Percentiles rank a stretch among this genome's conserved stretches.
Evolutionary conservation across 2,113 vertebrate species (phyloP).

Genomic region (Prinia subflava): DNA sequence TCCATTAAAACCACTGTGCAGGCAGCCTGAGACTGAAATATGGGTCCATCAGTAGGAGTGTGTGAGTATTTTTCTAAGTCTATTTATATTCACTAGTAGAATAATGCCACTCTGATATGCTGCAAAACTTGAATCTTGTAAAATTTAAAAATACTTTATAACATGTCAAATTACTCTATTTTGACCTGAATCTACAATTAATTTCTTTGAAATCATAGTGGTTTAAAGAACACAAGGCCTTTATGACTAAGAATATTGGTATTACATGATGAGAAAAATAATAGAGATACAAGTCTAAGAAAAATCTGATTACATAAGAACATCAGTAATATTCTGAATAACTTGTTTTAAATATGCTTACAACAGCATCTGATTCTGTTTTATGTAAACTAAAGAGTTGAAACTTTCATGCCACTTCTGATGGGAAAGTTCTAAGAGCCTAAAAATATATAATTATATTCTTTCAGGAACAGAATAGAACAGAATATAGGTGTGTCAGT

Average conservation of each 20-base stretch:
- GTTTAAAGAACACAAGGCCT: background rate
- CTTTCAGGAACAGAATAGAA: background rate
- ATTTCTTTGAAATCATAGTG: background rate
- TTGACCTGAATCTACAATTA: background rate
- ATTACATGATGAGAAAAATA: background rate
- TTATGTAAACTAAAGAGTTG: background rate
- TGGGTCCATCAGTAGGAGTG: background rate
- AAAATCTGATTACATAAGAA: background rate
- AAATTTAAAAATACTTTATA: background rate
- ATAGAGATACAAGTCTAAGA: background rate
- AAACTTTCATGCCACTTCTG: background rate
- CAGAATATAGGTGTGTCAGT: background rate
- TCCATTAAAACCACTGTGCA: background rate
- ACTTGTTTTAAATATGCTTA: background rate
- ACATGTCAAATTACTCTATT: background rate
- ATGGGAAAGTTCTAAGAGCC: background rate
- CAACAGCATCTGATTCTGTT: background rate
- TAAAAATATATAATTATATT: background rate
- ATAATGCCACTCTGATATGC: background rate
- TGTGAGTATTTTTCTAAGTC: background rate
- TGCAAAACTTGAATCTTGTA: background rate
- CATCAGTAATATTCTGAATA: background rate
- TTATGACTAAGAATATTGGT: background rate
- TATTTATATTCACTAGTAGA: background rate
- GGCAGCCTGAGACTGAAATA: background rate